These are phyloP conservation scores for Triplophysa yarkandensis DNA, from an alignment of 2,797 vertebrate species.

Conservation along the genomic window DNA sequence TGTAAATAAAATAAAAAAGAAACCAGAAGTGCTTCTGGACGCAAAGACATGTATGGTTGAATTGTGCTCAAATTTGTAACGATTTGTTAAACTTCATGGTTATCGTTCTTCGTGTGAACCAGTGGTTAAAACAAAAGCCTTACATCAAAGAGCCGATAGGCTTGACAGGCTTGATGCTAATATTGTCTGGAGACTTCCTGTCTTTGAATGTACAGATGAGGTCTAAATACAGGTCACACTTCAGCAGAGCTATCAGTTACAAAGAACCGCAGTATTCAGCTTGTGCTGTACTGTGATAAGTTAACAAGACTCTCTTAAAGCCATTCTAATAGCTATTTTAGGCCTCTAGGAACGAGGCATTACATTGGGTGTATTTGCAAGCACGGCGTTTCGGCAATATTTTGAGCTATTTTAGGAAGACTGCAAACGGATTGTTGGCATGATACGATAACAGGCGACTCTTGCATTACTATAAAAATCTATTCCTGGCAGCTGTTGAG, in stretches of 20 bases:
- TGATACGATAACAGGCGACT: slow-evolving; percentile 17
- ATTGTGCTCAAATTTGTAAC: too few species aligned
- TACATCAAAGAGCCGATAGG: slow-evolving; percentile 34
- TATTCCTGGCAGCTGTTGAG: not conserved
- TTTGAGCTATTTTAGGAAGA: slow-evolving; percentile 13
- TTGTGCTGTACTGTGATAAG: slow-evolving; percentile 43
- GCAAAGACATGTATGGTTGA: too few species aligned
- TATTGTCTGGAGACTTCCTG: slow-evolving; percentile 53
- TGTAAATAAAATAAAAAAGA: too few species aligned
- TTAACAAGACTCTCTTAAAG: slow-evolving; percentile 30
- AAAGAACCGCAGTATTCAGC: slow-evolving; percentile 21
- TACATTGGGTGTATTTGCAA: slow-evolving; percentile 8
- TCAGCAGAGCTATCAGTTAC: slow-evolving; percentile 43
- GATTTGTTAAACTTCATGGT: too few species aligned
- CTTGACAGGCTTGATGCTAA: slow-evolving; percentile 35
- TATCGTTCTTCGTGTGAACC: not conserved
- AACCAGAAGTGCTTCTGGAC: too few species aligned
- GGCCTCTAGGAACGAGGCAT: slow-evolving; percentile 18
- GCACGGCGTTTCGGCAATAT: slow-evolving; percentile 16
- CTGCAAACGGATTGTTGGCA: not conserved
- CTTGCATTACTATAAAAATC: slow-evolving; percentile 18
- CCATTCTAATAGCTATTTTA: slow-evolving; percentile 52
- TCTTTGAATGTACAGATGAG: slow-evolving; percentile 52
- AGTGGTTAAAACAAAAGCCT: not conserved
- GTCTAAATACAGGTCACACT: slow-evolving; percentile 51